Evolutionary conservation across 2,113 vertebrate genomes (phyloP).

Genomic region (Hemiscyllium ocellatum): DNA sequence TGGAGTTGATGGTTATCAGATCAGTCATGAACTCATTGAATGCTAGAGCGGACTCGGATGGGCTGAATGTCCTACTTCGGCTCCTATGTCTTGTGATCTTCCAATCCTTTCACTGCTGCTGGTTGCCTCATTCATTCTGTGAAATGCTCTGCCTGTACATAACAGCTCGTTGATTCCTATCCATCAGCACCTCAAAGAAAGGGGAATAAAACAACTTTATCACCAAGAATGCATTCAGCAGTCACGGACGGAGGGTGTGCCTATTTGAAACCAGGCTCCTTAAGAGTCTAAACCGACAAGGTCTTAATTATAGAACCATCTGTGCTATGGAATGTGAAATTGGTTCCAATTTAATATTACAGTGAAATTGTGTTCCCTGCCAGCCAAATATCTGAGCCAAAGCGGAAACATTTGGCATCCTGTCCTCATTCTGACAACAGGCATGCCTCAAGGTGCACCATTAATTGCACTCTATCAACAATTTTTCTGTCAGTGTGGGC

Average conservation of each 20-base stretch:
- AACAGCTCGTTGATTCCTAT: background rate
- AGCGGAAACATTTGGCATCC: slow-evolving; percentile 13
- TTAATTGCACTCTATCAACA: background rate
- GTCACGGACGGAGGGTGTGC: background rate
- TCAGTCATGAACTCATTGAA: too few relatives aligned
- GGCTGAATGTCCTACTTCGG: too few relatives aligned
- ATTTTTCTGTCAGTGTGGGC: background rate
- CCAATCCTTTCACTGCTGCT: background rate
- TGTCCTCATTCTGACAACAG: background rate
- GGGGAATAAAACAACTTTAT: slow-evolving; percentile 17
- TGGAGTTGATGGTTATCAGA: too few relatives aligned
- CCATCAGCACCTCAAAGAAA: background rate
- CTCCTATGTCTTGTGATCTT: too few relatives aligned
- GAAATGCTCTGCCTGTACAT: background rate
- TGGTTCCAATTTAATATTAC: slow-evolving; percentile 23
- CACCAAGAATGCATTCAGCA: background rate
- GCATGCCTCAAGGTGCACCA: background rate
- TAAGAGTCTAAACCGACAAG: background rate
- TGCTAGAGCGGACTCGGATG: too few relatives aligned
- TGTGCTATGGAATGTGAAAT: slow-evolving; percentile 27
- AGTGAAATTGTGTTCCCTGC: background rate
- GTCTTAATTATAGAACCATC: slow-evolving; percentile 20
- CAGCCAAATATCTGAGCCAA: background rate
- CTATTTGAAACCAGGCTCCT: background rate
- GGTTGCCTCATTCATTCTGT: background rate